Conservation (phyloP, 2,113 vertebrate genomes). For the Mus pahari region DNA sequence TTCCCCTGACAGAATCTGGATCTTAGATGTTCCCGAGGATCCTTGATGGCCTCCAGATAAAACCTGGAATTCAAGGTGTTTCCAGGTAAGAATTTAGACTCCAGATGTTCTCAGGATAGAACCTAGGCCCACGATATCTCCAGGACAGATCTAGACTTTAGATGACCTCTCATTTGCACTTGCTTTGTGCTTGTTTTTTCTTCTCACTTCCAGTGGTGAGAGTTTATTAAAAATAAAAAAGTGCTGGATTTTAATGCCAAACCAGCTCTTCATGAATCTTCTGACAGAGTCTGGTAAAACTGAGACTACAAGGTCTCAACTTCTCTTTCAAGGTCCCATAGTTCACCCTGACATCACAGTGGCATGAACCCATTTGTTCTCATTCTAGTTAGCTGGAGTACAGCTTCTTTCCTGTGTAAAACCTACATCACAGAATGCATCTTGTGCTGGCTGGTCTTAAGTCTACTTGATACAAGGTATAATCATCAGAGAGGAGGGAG, state of each 20-base stretch:
- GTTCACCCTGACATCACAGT: background rate
- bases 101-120: background rate
- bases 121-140: too few species aligned
- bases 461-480: background rate
- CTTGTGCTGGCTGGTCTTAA: background rate
- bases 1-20: background rate
- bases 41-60: background rate
- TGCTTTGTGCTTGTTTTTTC: background rate
- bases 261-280: background rate
- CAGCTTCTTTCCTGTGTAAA: constrained; percentile 5
- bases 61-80: background rate
- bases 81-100: background rate
- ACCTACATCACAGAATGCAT: constrained; percentile 9
- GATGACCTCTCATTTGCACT: background rate
- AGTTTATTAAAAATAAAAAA: background rate
- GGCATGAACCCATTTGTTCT: background rate
- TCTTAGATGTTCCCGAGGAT: background rate
- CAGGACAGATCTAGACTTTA: background rate
- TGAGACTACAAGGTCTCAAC: background rate
- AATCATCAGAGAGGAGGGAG: background rate
- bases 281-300: background rate
- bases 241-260: background rate
- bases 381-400: background rate
- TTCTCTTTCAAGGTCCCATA: background rate
- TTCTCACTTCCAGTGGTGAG: background rate